These are phyloP conservation scores for Rhopalosiphum nymphaeae DNA, from an alignment of 2,888 invertebrate species.

Conservation along the genomic window DNA sequence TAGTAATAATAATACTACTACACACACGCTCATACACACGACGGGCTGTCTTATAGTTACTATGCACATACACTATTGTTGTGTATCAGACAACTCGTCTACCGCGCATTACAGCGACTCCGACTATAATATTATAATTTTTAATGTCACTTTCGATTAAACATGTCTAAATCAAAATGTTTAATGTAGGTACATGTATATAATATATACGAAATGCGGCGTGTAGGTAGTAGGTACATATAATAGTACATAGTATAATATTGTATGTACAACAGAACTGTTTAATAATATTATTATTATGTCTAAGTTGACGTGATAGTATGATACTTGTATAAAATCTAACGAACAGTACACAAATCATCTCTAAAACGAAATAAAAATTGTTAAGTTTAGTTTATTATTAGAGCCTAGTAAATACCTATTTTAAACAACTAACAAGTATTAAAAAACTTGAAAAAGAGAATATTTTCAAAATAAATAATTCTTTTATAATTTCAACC, in stretches of 20 bases:
- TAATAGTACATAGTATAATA: neutral
- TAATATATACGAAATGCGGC: neutral
- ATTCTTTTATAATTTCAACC: too few species aligned
- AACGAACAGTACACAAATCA: neutral
- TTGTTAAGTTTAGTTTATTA: neutral
- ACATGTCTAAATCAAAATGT: conserved; percentile 20
- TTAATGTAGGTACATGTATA: neutral
- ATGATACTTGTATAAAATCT: neutral
- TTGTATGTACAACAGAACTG: neutral
- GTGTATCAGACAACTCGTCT: neutral
- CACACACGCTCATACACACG: neutral
- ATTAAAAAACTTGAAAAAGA: too few species aligned
- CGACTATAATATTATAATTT: conserved; percentile 24
- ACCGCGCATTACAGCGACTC: neutral
- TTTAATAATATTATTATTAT: neutral
- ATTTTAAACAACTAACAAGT: too few species aligned
- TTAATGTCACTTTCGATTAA: conserved; percentile 46
- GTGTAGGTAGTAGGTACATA: neutral
- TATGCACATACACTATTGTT: neutral
- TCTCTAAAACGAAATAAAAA: neutral
- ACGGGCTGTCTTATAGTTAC: neutral
- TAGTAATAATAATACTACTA: conserved; percentile 15
- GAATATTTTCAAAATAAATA: too few species aligned
- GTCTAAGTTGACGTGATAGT: neutral
- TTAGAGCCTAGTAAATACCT: neutral